Base-by-base conservation (phyloP, 1,140 invertebrate species). In the Solenopsis fugax region DNA sequence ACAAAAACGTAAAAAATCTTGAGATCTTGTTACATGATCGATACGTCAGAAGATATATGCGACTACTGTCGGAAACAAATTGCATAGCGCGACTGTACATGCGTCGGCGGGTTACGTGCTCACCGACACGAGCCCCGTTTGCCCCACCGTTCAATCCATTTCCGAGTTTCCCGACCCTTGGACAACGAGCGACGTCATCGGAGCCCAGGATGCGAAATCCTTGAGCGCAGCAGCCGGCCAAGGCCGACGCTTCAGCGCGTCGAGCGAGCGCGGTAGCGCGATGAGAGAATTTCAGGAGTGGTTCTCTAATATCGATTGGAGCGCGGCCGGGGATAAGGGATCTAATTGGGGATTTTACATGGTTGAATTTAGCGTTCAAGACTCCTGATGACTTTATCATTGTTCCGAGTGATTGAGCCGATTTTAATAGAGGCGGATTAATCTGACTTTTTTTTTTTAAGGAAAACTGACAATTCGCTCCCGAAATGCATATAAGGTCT, bases 91-190 rank as follows among this genome's bases (percentile, higher is more conserved):
- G 56, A 34, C 65, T 34, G 37, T 86, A 86, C 18, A 24, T 54
- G 60, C 56, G 52, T 88, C n/a, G 87, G 29, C 21, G 72, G 48
- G 29, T 89, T 88, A 88, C 88, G 87, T 73, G 88, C 62, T 69
- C 37, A 37, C 78, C 54, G 75, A 56, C 72, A 65, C 76, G 52
- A 18, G 10, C 12, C 58, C 58, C 73, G 24, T 76, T 72, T 58
- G 16, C 54, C 69, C 84, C 75, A 56, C 37, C 21, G 7, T 54
- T n/a, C 54, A 56, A 80, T 64, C 50, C 60, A 50, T 71, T 89
- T 87, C 88, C 88, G 71, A 89, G 88, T 86, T 89, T 89, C 73
- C 76, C 88, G 88, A 77, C 85, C 50, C 76, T 69, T 54, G 69
- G n/a, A 87, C 87, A 54, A 67, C 81, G 45, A n/a, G 41, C 67